Evolutionary conservation across 2,888 invertebrate species (phyloP).

Genomic region (Andrena haemorrhoa): DNA sequence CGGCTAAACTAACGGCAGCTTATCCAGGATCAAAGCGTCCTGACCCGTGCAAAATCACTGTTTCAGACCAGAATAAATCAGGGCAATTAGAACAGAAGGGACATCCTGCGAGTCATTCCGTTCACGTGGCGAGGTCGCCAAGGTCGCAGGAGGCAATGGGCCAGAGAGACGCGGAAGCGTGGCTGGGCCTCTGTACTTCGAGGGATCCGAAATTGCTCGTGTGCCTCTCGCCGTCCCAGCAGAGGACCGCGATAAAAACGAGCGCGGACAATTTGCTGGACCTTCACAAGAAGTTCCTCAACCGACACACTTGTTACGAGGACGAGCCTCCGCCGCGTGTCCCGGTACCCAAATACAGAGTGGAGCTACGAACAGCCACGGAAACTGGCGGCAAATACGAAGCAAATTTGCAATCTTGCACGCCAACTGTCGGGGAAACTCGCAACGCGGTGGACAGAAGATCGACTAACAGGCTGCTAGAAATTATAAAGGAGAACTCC

Average conservation of each 20-base stretch:
- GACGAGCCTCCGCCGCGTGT: constrained; percentile 59
- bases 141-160: not conserved
- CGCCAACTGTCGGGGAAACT: not conserved
- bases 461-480: constrained; percentile 73
- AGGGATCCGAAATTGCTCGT: constrained; percentile 88
- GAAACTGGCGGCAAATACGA: constrained; percentile 7
- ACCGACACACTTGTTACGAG: constrained; percentile 88
- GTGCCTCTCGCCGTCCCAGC: constrained; percentile 91
- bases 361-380: constrained; percentile 56
- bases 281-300: constrained; percentile 90
- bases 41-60: constrained; percentile 49
- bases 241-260: constrained; percentile 86
- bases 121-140: not conserved
- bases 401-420: constrained; percentile 4
- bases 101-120: not conserved
- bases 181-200: constrained; percentile 88
- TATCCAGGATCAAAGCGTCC: not conserved
- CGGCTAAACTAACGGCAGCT: constrained; percentile 52
- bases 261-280: constrained; percentile 89
- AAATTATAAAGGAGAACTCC: constrained; percentile 80
- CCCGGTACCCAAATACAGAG: constrained; percentile 72
- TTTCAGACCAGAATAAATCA: constrained; percentile 64
- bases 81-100: constrained; percentile 7
- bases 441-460: not conserved
- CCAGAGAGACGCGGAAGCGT: constrained; percentile 74